Evolutionary conservation across 2,113 vertebrate genomes (phyloP).

Genomic region (Vulpes ferrilata): DNA sequence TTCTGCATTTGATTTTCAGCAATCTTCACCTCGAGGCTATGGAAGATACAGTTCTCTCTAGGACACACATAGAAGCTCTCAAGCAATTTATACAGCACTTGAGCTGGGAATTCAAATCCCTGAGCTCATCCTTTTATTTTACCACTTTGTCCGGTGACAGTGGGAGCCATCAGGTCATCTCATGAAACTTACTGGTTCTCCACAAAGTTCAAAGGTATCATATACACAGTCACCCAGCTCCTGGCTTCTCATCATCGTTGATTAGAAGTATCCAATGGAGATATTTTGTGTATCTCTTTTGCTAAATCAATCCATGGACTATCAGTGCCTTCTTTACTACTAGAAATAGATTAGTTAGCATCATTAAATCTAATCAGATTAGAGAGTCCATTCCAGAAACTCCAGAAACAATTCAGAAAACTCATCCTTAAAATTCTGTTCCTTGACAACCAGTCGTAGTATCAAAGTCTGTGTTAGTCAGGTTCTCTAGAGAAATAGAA

Average conservation of each 20-base stretch:
- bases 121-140: not conserved
- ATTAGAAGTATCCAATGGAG: not conserved
- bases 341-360: not conserved
- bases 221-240: not conserved
- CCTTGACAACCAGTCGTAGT: not conserved
- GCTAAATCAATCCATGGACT: not conserved
- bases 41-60: not conserved
- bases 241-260: not conserved
- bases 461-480: not conserved
- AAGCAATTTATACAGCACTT: not conserved
- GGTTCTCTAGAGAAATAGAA: not conserved
- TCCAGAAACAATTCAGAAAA: not conserved
- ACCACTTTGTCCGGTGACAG: not conserved
- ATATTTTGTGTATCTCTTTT: not conserved
- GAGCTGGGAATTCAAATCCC: not conserved
- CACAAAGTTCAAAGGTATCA: not conserved
- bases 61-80: not conserved
- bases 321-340: not conserved
- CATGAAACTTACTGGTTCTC: not conserved
- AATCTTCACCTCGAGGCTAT: not conserved
- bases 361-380: not conserved
- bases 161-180: not conserved
- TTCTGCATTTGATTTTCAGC: not conserved
- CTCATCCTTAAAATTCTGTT: not conserved
- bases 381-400: not conserved